These are phyloP conservation scores for Andricus quercusramuli DNA, from an alignment of 2,888 invertebrate species.

Conservation along the genomic window DNA sequence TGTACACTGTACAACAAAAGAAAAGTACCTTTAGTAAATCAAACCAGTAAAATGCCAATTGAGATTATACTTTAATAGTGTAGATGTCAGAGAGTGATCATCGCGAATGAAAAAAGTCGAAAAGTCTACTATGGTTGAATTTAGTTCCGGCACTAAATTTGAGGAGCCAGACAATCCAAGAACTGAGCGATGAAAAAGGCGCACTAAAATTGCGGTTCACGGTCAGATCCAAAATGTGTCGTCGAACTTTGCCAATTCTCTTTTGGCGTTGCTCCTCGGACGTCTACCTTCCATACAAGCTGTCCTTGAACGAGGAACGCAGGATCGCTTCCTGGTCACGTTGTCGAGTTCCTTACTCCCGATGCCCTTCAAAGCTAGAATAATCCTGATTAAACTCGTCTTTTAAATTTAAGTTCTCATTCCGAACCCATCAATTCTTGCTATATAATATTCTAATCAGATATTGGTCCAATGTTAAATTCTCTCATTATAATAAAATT, in stretches of 20 bases:
- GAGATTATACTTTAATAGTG: no score
- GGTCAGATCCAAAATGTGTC: slow-evolving; percentile 47
- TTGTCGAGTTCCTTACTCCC: slow-evolving; percentile 37
- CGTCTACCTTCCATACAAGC: slow-evolving; percentile 30
- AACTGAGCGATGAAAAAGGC: slow-evolving; percentile 47
- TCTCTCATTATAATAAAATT: background rate
- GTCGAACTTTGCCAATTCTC: slow-evolving; percentile 40
- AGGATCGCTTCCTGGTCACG: slow-evolving; percentile 34
- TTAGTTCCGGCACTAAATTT: background rate
- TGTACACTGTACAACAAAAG: no score
- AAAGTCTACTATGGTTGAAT: background rate
- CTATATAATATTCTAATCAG: background rate
- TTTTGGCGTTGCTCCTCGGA: slow-evolving; percentile 26
- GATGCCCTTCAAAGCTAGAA: slow-evolving; percentile 26
- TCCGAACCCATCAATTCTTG: background rate
- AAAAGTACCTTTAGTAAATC: no score
- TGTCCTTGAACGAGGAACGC: slow-evolving; percentile 35
- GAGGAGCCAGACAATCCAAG: slow-evolving; percentile 46
- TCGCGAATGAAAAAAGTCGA: background rate
- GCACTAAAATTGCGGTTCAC: slow-evolving; percentile 48
- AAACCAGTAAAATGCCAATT: no score
- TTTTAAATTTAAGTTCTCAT: slow-evolving; percentile 1
- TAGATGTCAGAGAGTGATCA: background rate
- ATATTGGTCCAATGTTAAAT: background rate
- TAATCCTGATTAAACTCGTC: background rate